Conservation (phyloP, 2,888 invertebrate species). For the Diogma glabrata region DNA sequence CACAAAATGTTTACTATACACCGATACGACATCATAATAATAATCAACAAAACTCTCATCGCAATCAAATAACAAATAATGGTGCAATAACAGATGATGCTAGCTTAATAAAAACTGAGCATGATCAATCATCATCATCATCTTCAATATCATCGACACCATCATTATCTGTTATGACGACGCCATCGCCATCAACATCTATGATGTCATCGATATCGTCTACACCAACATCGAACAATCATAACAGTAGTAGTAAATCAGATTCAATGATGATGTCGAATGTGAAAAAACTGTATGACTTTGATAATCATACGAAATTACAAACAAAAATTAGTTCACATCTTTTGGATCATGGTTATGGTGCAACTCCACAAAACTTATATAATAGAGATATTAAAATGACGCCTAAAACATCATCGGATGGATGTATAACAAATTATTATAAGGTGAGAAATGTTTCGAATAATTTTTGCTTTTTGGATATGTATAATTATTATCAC, state of each 20-base stretch:
- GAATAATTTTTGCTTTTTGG: constrained; percentile 13
- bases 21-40: background rate
- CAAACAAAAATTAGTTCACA: constrained; percentile 49
- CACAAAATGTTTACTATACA: constrained; percentile 9
- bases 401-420: constrained; percentile 37
- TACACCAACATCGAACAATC: background rate
- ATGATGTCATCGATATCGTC: background rate
- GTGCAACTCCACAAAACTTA: constrained; percentile 63
- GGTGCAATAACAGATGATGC: background rate
- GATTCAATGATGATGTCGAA: constrained; percentile 4
- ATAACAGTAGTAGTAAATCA: background rate
- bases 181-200: constrained; percentile 4
- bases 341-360: constrained; percentile 77
- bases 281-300: constrained; percentile 1
- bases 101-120: background rate
- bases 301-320: constrained; percentile 5
- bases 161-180: background rate
- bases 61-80: background rate
- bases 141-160: constrained; percentile 8
- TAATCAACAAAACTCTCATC: background rate
- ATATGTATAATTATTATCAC: no score
- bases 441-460: constrained; percentile 29
- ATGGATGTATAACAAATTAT: constrained; percentile 33
- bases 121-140: constrained; percentile 13
- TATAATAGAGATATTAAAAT: constrained; percentile 3